These are phyloP conservation scores for Drosophila quinaria DNA, from an alignment of 2,888 invertebrate species.

Conservation along the genomic window DNA sequence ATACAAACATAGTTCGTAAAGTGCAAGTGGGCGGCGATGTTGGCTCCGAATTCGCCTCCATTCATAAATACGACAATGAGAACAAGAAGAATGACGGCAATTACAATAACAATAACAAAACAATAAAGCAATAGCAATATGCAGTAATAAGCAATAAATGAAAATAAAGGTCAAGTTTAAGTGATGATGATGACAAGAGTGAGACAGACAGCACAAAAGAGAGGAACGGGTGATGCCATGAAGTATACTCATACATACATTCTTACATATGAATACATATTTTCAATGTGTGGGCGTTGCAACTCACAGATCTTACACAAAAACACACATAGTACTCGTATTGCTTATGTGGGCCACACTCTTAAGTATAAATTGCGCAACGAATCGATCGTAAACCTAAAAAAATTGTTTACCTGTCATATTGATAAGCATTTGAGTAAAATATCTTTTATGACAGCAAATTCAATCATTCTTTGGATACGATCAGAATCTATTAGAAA, in stretches of 20 bases:
- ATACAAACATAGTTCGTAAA: constrained; percentile 6
- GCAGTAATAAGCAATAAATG: constrained; percentile 75
- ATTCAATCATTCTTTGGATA: not conserved
- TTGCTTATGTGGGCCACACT: constrained; percentile 33
- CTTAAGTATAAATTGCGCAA: constrained; percentile 48
- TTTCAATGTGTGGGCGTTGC: constrained; percentile 38
- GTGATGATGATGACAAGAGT: constrained; percentile 39
- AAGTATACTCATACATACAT: constrained; percentile 12
- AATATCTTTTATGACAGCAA: constrained; percentile 6
- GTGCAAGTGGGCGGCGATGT: constrained; percentile 45
- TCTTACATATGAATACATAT: constrained; percentile 11
- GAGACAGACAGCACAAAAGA: not conserved
- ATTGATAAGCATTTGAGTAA: not conserved
- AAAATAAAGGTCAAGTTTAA: constrained; percentile 79
- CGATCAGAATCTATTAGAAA: not conserved
- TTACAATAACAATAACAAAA: constrained; percentile 40
- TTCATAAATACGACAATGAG: constrained; percentile 50
- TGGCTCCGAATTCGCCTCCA: constrained; percentile 44
- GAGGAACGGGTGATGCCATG: not conserved
- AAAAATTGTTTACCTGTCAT: constrained; percentile 22
- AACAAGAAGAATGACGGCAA: constrained; percentile 48
- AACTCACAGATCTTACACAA: constrained; percentile 22
- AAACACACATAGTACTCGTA: constrained; percentile 9
- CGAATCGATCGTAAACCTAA: constrained; percentile 34
- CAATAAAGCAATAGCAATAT: constrained; percentile 45